phyloP scores from a whole-genome alignment of 2,113 vertebrate species.

The Leptodactylus fuscus region DNA sequence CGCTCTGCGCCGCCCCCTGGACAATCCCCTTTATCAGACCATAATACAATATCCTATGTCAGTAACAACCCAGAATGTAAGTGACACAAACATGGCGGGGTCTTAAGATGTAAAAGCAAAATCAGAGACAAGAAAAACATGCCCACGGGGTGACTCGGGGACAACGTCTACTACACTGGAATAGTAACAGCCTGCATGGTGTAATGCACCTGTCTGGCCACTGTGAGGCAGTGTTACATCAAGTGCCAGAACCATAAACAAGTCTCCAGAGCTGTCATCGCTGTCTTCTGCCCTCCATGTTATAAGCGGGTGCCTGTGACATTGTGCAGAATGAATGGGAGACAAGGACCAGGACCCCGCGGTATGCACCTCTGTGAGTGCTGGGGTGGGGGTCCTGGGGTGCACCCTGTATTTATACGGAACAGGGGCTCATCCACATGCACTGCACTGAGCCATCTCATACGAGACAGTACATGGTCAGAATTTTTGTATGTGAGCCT shows the following conservation, averaged over 20 bases:
- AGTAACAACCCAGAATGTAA: background rate
- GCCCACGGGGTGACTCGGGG: background rate
- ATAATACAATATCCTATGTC: background rate
- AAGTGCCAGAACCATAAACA: background rate
- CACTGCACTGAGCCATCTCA: no score
- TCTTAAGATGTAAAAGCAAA: background rate
- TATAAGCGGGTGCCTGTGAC: no score
- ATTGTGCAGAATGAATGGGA: no score
- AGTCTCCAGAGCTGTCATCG: background rate
- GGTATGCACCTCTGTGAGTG: no score
- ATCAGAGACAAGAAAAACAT: background rate
- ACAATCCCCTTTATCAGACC: background rate
- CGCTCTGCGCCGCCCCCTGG: no score
- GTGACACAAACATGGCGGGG: background rate
- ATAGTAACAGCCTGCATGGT: background rate
- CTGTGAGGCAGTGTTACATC: slow-evolving; percentile 10
- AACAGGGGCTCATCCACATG: no score
- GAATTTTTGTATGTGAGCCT: no score
- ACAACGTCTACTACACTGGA: background rate
- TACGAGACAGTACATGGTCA: no score
- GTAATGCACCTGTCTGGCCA: slow-evolving; percentile 5
- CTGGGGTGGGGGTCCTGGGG: no score
- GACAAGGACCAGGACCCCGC: no score
- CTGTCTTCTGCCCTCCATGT: background rate
- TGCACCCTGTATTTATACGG: no score